phyloP scores from a whole-genome alignment of 2,888 invertebrate genomes.

The Nephrotoma flavescens region DNA sequence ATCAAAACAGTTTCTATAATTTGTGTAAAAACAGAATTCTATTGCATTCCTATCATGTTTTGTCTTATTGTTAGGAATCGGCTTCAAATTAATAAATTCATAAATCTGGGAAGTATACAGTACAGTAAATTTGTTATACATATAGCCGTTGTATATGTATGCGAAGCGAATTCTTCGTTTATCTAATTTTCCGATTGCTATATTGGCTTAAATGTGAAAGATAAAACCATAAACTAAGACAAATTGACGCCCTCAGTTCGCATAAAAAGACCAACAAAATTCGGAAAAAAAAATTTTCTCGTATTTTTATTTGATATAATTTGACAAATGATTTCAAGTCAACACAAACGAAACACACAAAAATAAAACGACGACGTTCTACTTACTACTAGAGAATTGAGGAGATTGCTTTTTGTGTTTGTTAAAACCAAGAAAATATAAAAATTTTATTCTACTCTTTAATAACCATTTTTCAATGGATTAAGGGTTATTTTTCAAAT shows the following conservation, averaged over 20 bases:
- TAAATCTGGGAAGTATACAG: neutral
- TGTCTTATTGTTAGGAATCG: neutral
- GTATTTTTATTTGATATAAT: neutral
- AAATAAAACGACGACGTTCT: neutral
- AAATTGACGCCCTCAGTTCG: neutral
- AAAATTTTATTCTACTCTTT: neutral
- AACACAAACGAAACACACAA: neutral
- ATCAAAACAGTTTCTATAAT: too few relatives aligned
- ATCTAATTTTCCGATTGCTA: neutral
- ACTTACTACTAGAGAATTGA: neutral
- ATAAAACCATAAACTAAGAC: neutral
- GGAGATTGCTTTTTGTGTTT: neutral
- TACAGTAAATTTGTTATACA: neutral
- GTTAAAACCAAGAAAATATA: neutral
- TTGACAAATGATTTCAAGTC: neutral
- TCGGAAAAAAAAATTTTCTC: neutral
- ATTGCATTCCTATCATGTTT: neutral
- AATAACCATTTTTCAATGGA: neutral
- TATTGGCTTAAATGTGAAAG: neutral
- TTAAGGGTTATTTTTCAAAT: neutral
- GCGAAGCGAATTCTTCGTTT: neutral
- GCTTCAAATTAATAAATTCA: neutral
- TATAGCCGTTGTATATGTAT: neutral
- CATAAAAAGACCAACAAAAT: neutral
- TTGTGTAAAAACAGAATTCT: too few relatives aligned